Base-by-base conservation (phyloP, 2,888 invertebrate species). In the Tanypteryx hageni region DNA sequence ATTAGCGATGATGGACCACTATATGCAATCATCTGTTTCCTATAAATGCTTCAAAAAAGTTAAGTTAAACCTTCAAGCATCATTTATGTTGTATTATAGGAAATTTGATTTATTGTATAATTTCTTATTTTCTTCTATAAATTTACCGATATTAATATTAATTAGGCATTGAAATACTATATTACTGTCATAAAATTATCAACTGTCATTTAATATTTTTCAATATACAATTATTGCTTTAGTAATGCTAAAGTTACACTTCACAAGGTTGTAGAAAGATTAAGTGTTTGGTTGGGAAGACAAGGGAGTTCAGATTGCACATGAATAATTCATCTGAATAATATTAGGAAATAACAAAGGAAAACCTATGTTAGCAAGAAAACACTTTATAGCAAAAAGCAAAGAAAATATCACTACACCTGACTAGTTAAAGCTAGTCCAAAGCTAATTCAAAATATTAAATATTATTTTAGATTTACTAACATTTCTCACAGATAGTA, bases 191-290 rank as follows among this genome's bases (percentile, higher is more conserved):
- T 83, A 89, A 89, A 89, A 89, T 89, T 64, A 89, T 89, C 59
- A 64, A 89, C 64, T 89, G 83, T 89, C 64, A 44, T 44, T 89
- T 61, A 89, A 44, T 89, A 89, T 64, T 68, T 86, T 89, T 83
- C 64, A 89, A 89, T 44, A 64, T 89, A 89, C 89, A 89, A 89
- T 89, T 89, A 89, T 89, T 89, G 89, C 89, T 89, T 89, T 89
- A 64, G 61, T 68, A 31, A 68, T 89, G 10, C 89, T 89, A 89
- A 89, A 89, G 89, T 89, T 64, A 89, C 64, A 64, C 64, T 68
- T 44, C 64, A 89, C 56, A 89, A n/a, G 31, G 18, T 64, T 89
- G 9, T 89, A 89, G 89, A 18, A 31, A n/a, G 64, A 59, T 89
- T 64, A 89, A 89, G 44, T 89, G 27, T 76, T 3, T 76, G 64